Base-by-base conservation (phyloP, 2,888 invertebrate genomes). In the Hirtodrosophila alboralis region DNA sequence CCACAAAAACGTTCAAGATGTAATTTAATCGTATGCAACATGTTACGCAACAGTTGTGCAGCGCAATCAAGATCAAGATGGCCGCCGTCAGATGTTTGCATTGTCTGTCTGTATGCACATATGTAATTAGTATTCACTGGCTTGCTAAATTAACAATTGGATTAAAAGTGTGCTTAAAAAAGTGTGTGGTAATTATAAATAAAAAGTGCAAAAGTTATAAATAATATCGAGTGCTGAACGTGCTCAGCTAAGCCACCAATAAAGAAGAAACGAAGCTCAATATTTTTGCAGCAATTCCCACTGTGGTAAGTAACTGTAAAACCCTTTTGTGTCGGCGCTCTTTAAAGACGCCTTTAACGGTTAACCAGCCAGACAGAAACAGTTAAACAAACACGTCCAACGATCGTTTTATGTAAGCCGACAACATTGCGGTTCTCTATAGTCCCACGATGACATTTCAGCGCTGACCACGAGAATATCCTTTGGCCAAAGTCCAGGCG, bases 391-490 rank as follows among this genome's bases (percentile, higher is more conserved):
- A 83, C 41, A 41, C 40, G 38, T 53, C 28, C 7, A 30, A 34
- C 12, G 44, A 40, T 21, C 47, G 62, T 81, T 84, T 84, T 36
- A 84, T 44, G 60, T 63, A 10, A 41, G 85, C 78, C 78, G 83
- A 64, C 78, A 16, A 37, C 21, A 45, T 44, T 14, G 53, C n/a
- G 12, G 38, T 57, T 31, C 30, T 21, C n/a, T n/a, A n/a, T 43
- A 41, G 34, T 60, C 38, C 48, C 57, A 71, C 60, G 64, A 71
- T 71, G 63, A 63, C 75, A 70, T 66, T 47, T 33, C 27, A 14
- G 13, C 16, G 51, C 45, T 84, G 78, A 80, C 70, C 81, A 56
- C 64, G 21, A 54, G 41, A 34, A 52, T 51, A 58, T 70, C 58
- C 76, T 63, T 66, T 64, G 47, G 26, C 48, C 43, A 37, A 56